A percentile compares a stretch with the other conserved stretches of the same genome.
These are phyloP conservation scores for Antheraea pernyi DNA, from an alignment of 1,140 invertebrate species.

Conservation along the genomic window DNA sequence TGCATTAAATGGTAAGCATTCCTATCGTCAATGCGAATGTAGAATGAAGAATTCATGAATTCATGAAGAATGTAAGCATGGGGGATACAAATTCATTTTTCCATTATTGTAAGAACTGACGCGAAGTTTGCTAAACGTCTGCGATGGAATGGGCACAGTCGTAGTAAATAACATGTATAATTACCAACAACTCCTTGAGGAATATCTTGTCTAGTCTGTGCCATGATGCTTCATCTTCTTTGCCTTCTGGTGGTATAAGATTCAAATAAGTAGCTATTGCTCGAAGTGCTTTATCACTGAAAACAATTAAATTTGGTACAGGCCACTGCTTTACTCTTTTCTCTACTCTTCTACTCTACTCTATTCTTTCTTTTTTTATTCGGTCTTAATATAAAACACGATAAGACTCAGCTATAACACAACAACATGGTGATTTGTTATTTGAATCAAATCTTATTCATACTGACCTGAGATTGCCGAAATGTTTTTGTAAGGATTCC, in stretches of 20 bases:
- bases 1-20: no score
- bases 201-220: conserved; percentile 89
- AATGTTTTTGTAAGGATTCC: conserved; percentile 91
- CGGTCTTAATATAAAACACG: no score
- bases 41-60: no score
- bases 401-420: no score
- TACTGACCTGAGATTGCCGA: conserved; percentile 85
- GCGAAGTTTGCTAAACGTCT: no score
- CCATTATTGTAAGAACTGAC: no score
- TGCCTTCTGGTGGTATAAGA: conserved; percentile 88
- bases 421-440: background rate
- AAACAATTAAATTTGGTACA: conserved; percentile 3
- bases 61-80: no score
- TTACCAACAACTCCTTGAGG: conserved; percentile 91
- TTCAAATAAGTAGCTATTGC: conserved; percentile 92
- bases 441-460: background rate
- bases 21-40: no score
- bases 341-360: no score
- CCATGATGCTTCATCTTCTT: conserved; percentile 84
- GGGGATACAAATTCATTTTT: background rate
- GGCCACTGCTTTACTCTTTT: background rate
- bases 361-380: no score
- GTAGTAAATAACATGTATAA: no score
- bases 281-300: conserved; percentile 88
- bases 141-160: no score